A percentile compares a stretch with the other conserved stretches of the same genome.
phyloP scores from a whole-genome alignment of 2,888 invertebrate species.

The Andrena flavipes region DNA sequence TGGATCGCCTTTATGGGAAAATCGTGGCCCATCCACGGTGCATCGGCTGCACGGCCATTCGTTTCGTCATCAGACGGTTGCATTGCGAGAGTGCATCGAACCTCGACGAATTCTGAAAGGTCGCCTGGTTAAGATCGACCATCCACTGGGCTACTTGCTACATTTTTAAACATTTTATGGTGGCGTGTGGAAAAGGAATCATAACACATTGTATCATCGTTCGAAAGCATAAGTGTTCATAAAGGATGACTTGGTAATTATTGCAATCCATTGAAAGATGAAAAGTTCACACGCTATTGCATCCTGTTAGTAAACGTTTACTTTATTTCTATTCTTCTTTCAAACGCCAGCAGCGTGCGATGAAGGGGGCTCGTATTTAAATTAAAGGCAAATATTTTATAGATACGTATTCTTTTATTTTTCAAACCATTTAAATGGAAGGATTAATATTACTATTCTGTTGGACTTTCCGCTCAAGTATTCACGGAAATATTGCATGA shows the following conservation, averaged over 20 bases:
- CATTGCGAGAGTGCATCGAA: conserved; percentile 75
- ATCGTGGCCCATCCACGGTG: conserved; percentile 65
- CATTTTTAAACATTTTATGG: not conserved
- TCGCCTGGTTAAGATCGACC: conserved; percentile 70
- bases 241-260: not conserved
- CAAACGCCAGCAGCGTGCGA: not conserved
- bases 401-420: not conserved
- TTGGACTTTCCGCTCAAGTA: not conserved
- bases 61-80: conserved; percentile 74
- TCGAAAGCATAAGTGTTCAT: not conserved
- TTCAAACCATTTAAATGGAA: not conserved
- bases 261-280: not conserved
- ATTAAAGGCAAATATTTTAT: not conserved
- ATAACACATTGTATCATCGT: not conserved
- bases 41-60: conserved; percentile 69
- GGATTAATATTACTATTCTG: no score
- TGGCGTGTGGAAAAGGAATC: no score
- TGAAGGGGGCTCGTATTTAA: not conserved
- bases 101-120: conserved; percentile 80
- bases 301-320: not conserved
- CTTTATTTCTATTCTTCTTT: not conserved
- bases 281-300: not conserved
- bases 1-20: conserved; percentile 72
- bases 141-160: not conserved
- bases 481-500: not conserved